phyloP scores from a whole-genome alignment of 2,797 vertebrate genomes.

The Eidolon dupreanum region DNA sequence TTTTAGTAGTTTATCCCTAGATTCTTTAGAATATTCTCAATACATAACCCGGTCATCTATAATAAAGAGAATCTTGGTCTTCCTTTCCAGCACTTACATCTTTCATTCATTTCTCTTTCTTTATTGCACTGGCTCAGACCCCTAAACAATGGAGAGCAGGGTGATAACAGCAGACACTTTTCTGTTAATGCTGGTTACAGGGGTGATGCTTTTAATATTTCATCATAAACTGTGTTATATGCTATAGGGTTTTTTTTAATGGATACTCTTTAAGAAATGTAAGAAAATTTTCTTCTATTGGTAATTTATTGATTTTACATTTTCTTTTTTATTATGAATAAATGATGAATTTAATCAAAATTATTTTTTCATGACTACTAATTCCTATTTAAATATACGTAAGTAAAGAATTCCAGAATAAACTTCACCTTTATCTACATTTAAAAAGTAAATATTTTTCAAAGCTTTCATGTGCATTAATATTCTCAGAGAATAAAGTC shows the following conservation, averaged over 20 bases:
- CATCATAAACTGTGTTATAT: neutral
- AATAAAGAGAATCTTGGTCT: neutral
- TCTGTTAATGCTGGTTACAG: neutral
- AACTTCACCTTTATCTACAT: neutral
- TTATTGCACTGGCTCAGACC: neutral
- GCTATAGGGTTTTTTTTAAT: neutral
- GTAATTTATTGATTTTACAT: neutral
- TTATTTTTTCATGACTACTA: neutral
- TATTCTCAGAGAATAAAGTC: neutral
- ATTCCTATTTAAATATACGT: neutral
- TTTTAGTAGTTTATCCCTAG: neutral
- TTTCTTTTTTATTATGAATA: neutral
- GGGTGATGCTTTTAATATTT: neutral
- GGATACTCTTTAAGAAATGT: neutral
- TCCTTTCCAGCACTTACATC: neutral
- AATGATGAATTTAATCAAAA: slow-evolving; percentile 35
- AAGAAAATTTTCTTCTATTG: neutral
- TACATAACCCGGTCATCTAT: neutral
- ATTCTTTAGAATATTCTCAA: neutral
- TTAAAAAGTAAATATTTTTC: slow-evolving; percentile 13
- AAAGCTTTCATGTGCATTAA: neutral
- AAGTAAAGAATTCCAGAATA: slow-evolving; percentile 28
- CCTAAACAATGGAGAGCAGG: neutral
- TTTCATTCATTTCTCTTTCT: neutral
- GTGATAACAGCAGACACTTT: neutral